Percentiles rank a stretch among this genome's conserved stretches.
phyloP scores from a whole-genome alignment of 2,113 vertebrate species.

The Macroglossus sobrinus region DNA sequence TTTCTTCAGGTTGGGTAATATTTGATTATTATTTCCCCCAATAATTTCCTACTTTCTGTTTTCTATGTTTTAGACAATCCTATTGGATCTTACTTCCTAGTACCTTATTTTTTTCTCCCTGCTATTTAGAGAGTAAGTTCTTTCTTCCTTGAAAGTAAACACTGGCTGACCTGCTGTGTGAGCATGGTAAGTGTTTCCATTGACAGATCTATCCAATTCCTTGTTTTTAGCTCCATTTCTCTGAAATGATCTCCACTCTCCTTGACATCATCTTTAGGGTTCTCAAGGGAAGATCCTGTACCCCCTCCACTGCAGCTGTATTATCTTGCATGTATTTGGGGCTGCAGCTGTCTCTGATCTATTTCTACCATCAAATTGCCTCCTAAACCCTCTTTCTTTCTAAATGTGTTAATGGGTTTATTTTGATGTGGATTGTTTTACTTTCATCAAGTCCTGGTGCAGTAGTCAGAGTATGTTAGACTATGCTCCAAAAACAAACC shows the following conservation, averaged over 20 bases:
- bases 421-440: neutral
- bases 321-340: neutral
- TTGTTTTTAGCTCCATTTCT: neutral
- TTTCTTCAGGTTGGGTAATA: neutral
- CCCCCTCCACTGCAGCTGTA: neutral
- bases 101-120: neutral
- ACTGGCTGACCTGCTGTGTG: neutral
- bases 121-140: neutral
- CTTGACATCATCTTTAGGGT: neutral
- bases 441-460: neutral
- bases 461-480: neutral
- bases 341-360: neutral
- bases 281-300: neutral
- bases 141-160: neutral
- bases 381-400: neutral
- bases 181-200: neutral
- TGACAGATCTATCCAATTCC: neutral
- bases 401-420: neutral
- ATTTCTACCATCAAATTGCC: neutral
- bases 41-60: neutral
- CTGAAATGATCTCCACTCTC: neutral
- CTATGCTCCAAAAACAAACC: neutral
- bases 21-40: neutral
- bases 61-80: neutral
- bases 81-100: neutral